Evolutionary conservation across 2,113 vertebrate genomes (phyloP), one percentile per base, ranked within the genome.

Genomic region (Climacteris rufus): DNA sequence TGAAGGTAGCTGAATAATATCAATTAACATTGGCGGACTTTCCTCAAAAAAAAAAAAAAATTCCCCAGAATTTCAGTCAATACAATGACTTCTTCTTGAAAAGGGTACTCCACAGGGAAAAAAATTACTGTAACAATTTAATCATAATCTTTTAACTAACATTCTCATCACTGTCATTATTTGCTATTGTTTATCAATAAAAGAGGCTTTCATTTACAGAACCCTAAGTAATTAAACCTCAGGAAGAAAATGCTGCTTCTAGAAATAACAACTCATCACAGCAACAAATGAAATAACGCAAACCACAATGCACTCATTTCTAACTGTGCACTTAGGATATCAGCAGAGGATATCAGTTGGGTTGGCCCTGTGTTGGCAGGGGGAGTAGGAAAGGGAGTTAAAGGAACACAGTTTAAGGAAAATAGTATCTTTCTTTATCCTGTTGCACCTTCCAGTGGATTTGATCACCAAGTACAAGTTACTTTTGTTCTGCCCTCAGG

Each of bases 381-480:
- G 27, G 4, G 18, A 65, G 23, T 27, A 86, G 59, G 69, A 92
- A 90, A 84, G 13, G 21, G 13, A 94, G 31, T 75, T 83, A 83
- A 56, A 93, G 35, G 15, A 23, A 78, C 19, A n/a, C 28, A 52
- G n/a, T 59, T 66, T 63, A 23, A 88, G 15, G 37, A 44, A 83
- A 80, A 83, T 3, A 31, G 10, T 78, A 16, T 80, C 80, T 81
- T 86, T 80, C 71, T 90, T 94, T 93, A 82, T 94, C 91, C 89
- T 95, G 65, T 95, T 96, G 91, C 95, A 89, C 89, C 91, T 97
- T 95, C 94, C 93, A 95, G 91, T 92, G 93, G 89, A 87, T 91
- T 89, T 82, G 49, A 89, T 82, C 65, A 94, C 37, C 57, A 94
- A 93, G 65, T 95, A 90, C 92, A 96, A 68, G 11, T 25, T 60